A percentile compares a stretch with the other conserved stretches of the same genome.
Conservation (phyloP, 2,797 vertebrate species). For the Sandelia bainsii region DNA sequence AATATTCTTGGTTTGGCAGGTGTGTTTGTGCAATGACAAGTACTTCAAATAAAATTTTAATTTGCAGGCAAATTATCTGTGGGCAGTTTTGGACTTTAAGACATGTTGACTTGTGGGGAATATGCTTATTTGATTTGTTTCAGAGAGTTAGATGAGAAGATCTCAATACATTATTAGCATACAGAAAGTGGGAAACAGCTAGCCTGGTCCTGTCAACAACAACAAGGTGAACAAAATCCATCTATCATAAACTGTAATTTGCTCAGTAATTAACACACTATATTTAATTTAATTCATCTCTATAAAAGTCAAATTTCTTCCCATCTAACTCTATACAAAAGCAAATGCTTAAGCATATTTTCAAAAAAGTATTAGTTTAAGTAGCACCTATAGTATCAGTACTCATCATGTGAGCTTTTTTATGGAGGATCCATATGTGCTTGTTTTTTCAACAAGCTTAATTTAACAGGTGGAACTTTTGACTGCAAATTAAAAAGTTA, state of each 20-base stretch:
- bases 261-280: neutral
- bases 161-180: neutral
- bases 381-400: conserved; percentile 36
- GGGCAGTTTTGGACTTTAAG: neutral
- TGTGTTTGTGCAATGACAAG: conserved; percentile 21
- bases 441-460: conserved; percentile 5
- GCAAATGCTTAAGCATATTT: neutral
- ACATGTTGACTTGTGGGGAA: neutral
- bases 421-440: conserved; percentile 16
- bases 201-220: too few relatives aligned
- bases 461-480: conserved; percentile 8
- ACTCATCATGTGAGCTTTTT: neutral
- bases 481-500: conserved; percentile 28
- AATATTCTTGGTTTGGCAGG: neutral
- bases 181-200: too few relatives aligned
- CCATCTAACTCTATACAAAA: neutral
- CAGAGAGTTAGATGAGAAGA: neutral
- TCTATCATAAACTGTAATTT: neutral
- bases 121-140: neutral
- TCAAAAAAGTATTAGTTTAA: neutral
- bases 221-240: too few relatives aligned
- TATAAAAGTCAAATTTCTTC: neutral
- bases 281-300: neutral
- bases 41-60: conserved; percentile 18
- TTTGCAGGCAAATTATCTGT: conserved; percentile 34